phyloP scores from a whole-genome alignment of 2,113 vertebrate genomes.

The Isichthys henryi region DNA sequence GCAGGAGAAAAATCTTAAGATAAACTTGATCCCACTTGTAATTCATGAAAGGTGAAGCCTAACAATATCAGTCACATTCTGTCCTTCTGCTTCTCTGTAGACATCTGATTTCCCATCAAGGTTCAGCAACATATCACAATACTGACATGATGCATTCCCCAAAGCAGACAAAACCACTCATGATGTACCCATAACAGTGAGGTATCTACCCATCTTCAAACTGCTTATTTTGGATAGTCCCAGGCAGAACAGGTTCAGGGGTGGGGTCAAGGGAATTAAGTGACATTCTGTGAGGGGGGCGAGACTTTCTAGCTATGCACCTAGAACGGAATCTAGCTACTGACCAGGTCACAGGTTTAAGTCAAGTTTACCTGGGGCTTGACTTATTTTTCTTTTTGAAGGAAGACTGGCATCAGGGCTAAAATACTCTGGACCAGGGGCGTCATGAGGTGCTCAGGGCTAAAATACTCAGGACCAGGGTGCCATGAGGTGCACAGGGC shows the following conservation, averaged over 20 bases:
- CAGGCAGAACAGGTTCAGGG: not conserved
- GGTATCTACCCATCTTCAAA: not conserved
- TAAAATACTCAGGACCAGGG: too few relatives aligned
- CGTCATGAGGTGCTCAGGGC: too few relatives aligned
- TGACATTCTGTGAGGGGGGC: not conserved
- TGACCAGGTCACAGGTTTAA: too few relatives aligned
- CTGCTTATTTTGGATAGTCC: not conserved
- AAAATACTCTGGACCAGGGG: too few relatives aligned
- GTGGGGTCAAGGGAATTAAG: not conserved
- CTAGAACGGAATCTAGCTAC: not conserved
- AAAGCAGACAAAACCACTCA: not conserved
- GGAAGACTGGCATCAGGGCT: too few relatives aligned
- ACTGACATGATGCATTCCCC: not conserved
- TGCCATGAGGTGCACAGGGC: too few relatives aligned
- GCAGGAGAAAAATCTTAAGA: not conserved
- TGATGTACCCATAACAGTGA: not conserved
- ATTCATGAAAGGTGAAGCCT: not conserved
- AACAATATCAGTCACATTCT: not conserved
- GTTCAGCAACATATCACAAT: not conserved
- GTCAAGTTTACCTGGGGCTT: too few relatives aligned
- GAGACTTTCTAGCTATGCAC: not conserved
- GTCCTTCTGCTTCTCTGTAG: not conserved
- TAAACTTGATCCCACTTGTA: not conserved
- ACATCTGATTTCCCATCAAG: not conserved
- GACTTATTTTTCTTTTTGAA: too few relatives aligned